Base-by-base conservation (phyloP, 1,140 invertebrate species). In the Agrilus planipennis region DNA sequence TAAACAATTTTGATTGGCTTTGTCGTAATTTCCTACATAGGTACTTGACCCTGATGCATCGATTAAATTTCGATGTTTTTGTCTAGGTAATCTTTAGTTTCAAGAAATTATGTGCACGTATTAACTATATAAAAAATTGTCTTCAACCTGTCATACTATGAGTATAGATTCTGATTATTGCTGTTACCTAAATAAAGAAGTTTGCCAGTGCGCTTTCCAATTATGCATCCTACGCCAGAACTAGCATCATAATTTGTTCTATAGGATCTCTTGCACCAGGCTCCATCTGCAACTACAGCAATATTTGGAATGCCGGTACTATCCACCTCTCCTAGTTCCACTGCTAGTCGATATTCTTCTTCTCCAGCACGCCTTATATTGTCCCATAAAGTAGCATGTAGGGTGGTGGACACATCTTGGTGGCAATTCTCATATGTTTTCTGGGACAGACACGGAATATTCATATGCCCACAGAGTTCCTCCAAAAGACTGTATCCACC, bases 271-370 rank as follows among this genome's bases (percentile, higher is more conserved):
- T 39, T 39, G 4, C 7, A 30, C 37, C 23, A 38, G 4, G 36
- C 23, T 25, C 22, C 36, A 25, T 30, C 12, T 15, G 16, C 19
- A 9, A 38, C 17, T 4, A 38, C 36, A 4, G 20, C 12, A 15
- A 38, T 38, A n/a, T 6, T n/a, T 14, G 21, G 20, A 38, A 7
- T 5, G 23, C 31, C 41, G 21, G 35, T 11, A 11, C 3, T 4
- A 27, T 42, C 34, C 3, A 42, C 23, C 12, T 42, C 23, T n/a
- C 34, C 41, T 12, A 31, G 18, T 37, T 42, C 41, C 21, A 17
- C 10, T 16, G 41, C 41, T 19, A 42, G 31, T 37, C 37, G 17
- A 11, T 4, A 10, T 37, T 42, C 41, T 17, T 37, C 40, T 25
- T 42, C 28, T 7, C 3, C 31, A 11, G 32, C 40, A 35, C 27